Conservation (phyloP, 2,113 vertebrate genomes). For the Pseudopodoces humilis region DNA sequence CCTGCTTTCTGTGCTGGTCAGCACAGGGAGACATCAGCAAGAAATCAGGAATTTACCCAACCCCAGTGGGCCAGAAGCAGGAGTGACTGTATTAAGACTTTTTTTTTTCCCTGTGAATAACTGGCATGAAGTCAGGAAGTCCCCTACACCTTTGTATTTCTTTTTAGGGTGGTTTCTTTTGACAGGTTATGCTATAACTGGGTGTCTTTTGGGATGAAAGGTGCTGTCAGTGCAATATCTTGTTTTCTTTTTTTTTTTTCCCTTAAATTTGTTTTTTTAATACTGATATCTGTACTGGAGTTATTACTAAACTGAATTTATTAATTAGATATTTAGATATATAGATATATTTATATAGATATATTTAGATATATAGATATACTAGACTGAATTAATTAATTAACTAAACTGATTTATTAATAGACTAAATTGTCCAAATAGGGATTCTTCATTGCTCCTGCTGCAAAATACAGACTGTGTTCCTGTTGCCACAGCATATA, state of each 20-base stretch:
- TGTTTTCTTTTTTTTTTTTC: neutral
- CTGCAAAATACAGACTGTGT: neutral
- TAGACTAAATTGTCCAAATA: neutral
- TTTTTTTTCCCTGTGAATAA: fast-evolving
- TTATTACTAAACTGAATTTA: neutral
- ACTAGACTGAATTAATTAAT: no score
- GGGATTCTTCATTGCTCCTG: neutral
- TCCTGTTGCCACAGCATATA: neutral
- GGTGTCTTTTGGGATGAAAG: neutral
- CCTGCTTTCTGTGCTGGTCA: neutral
- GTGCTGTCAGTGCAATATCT: neutral
- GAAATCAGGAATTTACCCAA: neutral
- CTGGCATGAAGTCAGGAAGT: neutral
- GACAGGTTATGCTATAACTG: neutral
- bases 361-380: no score
- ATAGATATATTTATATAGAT: no score
- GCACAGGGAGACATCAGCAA: neutral
- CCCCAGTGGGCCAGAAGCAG: neutral
- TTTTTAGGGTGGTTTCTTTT: neutral
- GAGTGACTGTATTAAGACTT: neutral
- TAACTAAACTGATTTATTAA: neutral
- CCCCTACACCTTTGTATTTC: neutral
- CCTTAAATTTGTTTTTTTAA: neutral
- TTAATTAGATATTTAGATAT: no score
- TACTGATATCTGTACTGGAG: neutral